Percentiles rank a stretch among this genome's conserved stretches.
Evolutionary conservation across 2,797 vertebrate genomes (phyloP).

Genomic region (Nyctibius grandis): DNA sequence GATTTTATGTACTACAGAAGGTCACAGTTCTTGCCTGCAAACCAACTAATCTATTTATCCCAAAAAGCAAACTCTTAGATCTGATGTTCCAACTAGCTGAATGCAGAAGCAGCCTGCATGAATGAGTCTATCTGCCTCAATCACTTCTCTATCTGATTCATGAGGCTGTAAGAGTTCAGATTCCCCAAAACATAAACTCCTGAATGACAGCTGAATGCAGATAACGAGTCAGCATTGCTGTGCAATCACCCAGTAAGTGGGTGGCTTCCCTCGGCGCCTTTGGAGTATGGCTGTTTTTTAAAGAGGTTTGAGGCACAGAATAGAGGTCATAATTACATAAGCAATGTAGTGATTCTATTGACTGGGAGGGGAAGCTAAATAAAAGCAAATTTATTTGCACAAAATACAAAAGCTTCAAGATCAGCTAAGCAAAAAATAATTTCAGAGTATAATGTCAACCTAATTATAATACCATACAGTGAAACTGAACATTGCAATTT

Average conservation of each 20-base stretch:
- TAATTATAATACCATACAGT: neutral
- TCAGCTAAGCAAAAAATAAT: neutral
- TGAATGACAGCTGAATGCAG: neutral
- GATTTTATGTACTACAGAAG: neutral
- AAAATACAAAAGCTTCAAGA: neutral
- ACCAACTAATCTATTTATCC: slow-evolving; percentile 1
- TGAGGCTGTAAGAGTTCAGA: neutral
- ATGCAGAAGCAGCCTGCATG: neutral
- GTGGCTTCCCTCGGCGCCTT: neutral
- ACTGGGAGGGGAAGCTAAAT: neutral
- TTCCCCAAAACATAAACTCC: neutral
- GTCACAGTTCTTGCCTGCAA: neutral
- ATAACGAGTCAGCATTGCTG: neutral
- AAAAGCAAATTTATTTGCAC: slow-evolving; percentile 4
- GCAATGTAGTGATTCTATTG: neutral
- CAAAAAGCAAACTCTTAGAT: neutral
- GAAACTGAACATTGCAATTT: neutral
- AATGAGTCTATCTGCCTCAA: neutral
- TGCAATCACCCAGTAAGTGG: neutral
- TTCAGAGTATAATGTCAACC: neutral
- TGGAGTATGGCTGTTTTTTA: neutral
- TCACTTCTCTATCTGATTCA: neutral
- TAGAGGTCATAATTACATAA: neutral
- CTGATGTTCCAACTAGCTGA: neutral
- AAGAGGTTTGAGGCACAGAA: neutral